A percentile compares a stretch with the other conserved stretches of the same genome.
Conservation (phyloP, 92 coral and sea anemone genomes). For the Heliopora coerulea region DNA sequence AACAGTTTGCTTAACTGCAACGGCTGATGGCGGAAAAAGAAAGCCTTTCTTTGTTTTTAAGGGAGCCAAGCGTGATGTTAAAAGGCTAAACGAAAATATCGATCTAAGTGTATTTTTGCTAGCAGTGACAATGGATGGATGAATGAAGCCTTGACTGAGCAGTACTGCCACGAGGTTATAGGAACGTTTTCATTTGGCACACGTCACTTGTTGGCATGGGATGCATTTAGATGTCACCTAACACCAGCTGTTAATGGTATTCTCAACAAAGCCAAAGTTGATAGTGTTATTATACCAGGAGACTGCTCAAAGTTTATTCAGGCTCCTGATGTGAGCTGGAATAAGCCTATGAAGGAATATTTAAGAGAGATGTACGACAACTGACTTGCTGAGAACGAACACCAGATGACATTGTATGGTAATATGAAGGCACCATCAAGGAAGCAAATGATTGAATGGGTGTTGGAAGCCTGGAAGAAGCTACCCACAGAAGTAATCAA, state of each 20-base stretch:
- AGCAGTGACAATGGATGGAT: slow-evolving; percentile 51
- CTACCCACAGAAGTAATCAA: too few species aligned
- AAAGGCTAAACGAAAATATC: slow-evolving; percentile 46
- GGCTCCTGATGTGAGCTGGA: slow-evolving; percentile 49
- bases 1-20: slow-evolving; percentile 56
- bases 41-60: slow-evolving; percentile 47
- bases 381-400: slow-evolving; percentile 44
- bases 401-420: too few species aligned
- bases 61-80: slow-evolving; percentile 56
- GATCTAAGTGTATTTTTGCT: slow-evolving; percentile 52
- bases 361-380: slow-evolving; percentile 24
- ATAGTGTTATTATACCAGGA: slow-evolving; percentile 44
- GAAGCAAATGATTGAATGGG: too few species aligned
- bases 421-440: too few species aligned
- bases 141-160: slow-evolving; percentile 57
- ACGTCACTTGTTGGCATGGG: slow-evolving; percentile 54
- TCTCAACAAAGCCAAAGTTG: slow-evolving; percentile 36
- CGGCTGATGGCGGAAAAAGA: slow-evolving; percentile 46
- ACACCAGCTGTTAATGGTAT: slow-evolving; percentile 37
- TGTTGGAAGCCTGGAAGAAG: too few species aligned
- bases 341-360: slow-evolving; percentile 44
- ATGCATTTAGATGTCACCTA: slow-evolving; percentile 46
- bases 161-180: too few species aligned
- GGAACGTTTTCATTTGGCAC: too few species aligned
- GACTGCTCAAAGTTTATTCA: slow-evolving; percentile 52